Evolutionary conservation across 2,888 invertebrate species (phyloP).

Genomic region (Melolontha melolontha): DNA sequence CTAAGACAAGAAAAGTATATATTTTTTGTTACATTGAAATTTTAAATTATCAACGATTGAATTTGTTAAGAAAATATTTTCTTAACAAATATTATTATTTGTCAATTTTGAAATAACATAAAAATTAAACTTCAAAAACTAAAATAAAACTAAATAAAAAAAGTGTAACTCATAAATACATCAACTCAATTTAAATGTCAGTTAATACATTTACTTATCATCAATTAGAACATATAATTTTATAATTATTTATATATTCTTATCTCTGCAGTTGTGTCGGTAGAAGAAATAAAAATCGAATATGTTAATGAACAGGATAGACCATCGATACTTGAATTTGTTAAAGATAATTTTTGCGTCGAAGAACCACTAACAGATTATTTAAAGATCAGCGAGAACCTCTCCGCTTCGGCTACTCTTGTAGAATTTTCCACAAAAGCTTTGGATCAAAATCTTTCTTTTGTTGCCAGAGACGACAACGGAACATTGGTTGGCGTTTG

Average conservation of each 20-base stretch:
- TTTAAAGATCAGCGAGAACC: slow-evolving; percentile 72
- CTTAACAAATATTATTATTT: too few species aligned
- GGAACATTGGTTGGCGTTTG: slow-evolving; percentile 68
- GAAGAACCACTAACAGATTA: slow-evolving; percentile 78
- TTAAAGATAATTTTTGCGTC: slow-evolving; percentile 75
- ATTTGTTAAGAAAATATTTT: too few species aligned
- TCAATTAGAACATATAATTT: too few species aligned
- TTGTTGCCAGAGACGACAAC: slow-evolving; percentile 71
- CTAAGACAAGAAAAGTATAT: too few species aligned
- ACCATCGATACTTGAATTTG: slow-evolving; percentile 67
- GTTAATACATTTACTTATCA: too few species aligned
- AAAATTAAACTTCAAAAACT: too few species aligned
- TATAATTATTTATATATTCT: neutral
- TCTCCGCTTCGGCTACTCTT: slow-evolving; percentile 73
- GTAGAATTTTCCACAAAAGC: slow-evolving; percentile 72
- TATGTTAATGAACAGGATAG: slow-evolving; percentile 62
- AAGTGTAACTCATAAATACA: too few species aligned
- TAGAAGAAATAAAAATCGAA: slow-evolving; percentile 54
- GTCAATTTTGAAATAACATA: too few species aligned
- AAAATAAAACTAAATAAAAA: too few species aligned
- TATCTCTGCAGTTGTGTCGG: neutral
- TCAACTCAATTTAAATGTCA: too few species aligned
- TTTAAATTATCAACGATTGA: too few species aligned
- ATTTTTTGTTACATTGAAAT: too few species aligned
- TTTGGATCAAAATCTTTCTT: slow-evolving; percentile 71